phyloP scores from a whole-genome alignment of 2,888 invertebrate species.

The Drosophila flavopinicola region DNA sequence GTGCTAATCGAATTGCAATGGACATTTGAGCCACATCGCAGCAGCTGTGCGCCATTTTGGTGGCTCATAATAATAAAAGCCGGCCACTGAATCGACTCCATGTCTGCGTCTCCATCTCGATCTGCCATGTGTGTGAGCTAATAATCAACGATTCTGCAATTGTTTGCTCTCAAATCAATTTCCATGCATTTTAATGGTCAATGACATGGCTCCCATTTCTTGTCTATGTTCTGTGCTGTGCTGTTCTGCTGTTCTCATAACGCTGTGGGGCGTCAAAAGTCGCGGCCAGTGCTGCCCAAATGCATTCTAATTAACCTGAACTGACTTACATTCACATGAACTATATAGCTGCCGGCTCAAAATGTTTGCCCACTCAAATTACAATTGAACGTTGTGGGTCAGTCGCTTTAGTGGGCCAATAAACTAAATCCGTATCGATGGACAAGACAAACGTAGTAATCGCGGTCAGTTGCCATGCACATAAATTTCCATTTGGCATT shows the following conservation, averaged over 20 bases:
- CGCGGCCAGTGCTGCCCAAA: constrained; percentile 22
- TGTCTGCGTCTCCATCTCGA: no score
- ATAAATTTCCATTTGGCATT: constrained; percentile 71
- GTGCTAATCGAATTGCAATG: constrained; percentile 77
- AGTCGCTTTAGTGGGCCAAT: constrained; percentile 76
- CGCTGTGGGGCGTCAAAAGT: constrained; percentile 59
- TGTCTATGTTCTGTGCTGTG: constrained; percentile 35
- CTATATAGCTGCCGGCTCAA: constrained; percentile 23
- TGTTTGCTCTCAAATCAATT: constrained; percentile 61
- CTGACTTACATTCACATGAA: constrained; percentile 44
- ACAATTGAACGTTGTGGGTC: constrained; percentile 79
- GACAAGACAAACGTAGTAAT: constrained; percentile 62
- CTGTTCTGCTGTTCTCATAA: no score
- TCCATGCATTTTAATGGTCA: constrained; percentile 56
- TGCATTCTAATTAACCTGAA: constrained; percentile 51
- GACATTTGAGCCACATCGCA: constrained; percentile 32
- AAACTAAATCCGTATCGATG: constrained; percentile 64
- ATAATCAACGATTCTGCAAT: constrained; percentile 67
- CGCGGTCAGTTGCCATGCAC: constrained; percentile 63
- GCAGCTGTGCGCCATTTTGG: constrained; percentile 53
- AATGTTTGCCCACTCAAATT: constrained; percentile 78
- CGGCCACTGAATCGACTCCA: not conserved
- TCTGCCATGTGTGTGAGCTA: constrained; percentile 24
- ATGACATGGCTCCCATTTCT: constrained; percentile 47
- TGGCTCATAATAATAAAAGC: constrained; percentile 4